phyloP scores from a whole-genome alignment of 1,140 invertebrate genomes.

The Bicyclus anynana region DNA sequence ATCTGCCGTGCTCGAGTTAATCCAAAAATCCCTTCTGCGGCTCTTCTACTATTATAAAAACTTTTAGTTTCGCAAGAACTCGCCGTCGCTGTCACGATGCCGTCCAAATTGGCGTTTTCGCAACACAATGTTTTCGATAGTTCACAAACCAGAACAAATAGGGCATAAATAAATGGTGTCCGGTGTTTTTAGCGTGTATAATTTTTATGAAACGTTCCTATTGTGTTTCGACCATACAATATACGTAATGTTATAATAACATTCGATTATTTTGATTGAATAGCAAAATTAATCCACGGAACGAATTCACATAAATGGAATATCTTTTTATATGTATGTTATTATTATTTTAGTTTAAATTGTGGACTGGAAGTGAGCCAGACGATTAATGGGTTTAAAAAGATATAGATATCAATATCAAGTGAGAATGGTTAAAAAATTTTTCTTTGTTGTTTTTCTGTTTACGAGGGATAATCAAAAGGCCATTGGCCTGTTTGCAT shows the following conservation, averaged over 20 bases:
- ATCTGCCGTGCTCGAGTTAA: too few relatives aligned
- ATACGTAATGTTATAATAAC: background rate
- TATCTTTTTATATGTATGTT: background rate
- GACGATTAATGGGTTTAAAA: too few relatives aligned
- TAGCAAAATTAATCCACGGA: background rate
- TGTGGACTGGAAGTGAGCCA: too few relatives aligned
- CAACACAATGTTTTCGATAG: slow-evolving; percentile 22
- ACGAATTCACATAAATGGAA: background rate
- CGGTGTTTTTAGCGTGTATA: background rate
- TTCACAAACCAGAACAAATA: slow-evolving; percentile 20
- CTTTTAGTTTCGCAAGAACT: slow-evolving; percentile 16
- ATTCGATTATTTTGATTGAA: background rate
- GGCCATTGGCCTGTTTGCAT: too few relatives aligned
- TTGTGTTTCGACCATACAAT: background rate
- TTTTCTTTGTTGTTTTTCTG: too few relatives aligned
- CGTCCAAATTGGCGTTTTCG: slow-evolving; percentile 5
- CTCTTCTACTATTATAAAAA: too few relatives aligned
- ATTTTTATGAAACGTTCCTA: background rate
- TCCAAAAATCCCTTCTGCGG: too few relatives aligned
- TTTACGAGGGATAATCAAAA: too few relatives aligned
- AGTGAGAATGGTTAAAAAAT: too few relatives aligned
- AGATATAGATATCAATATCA: too few relatives aligned
- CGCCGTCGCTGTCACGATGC: slow-evolving; percentile 32
- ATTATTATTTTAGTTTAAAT: too few relatives aligned
- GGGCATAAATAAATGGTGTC: slow-evolving; percentile 18